Evolutionary conservation across 2,113 vertebrate species (phyloP).

Genomic region (Ceratotherium simum): DNA sequence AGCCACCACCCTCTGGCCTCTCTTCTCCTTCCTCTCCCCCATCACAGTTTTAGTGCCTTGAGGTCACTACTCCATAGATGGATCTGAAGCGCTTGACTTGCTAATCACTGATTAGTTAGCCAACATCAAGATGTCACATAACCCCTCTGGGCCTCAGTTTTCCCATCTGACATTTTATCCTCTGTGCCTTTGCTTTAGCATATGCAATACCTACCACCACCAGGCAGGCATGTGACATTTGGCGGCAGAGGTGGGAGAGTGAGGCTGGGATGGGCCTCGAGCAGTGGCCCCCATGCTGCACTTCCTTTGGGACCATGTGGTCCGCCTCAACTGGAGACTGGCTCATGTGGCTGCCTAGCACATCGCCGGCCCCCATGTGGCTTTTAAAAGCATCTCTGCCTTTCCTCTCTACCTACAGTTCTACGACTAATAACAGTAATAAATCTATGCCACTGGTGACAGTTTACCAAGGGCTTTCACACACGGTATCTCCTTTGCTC

Average conservation of each 20-base stretch:
- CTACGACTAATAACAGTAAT: neutral
- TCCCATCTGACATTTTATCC: neutral
- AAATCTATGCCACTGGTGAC: neutral
- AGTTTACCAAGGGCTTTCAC: neutral
- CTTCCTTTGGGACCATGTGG: neutral
- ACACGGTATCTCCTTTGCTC: neutral
- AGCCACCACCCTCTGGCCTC: neutral
- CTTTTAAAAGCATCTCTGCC: neutral
- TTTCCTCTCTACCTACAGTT: neutral
- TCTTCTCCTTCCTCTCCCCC: neutral
- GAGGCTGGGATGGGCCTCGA: neutral
- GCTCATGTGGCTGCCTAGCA: no score
- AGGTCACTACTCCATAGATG: neutral
- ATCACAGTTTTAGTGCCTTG: neutral
- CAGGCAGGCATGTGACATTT: neutral
- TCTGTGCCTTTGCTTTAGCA: neutral
- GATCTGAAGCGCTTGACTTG: neutral
- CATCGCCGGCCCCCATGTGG: fast-evolving
- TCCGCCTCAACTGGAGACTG: neutral
- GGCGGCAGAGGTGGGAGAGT: fast-evolving
- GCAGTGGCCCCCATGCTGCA: no score
- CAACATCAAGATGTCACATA: neutral
- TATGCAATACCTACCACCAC: no score
- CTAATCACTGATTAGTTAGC: neutral
- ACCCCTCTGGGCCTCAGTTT: neutral